These are phyloP conservation scores for Hippolais icterina DNA, from an alignment of 2,113 vertebrate genomes.

Conservation along the genomic window DNA sequence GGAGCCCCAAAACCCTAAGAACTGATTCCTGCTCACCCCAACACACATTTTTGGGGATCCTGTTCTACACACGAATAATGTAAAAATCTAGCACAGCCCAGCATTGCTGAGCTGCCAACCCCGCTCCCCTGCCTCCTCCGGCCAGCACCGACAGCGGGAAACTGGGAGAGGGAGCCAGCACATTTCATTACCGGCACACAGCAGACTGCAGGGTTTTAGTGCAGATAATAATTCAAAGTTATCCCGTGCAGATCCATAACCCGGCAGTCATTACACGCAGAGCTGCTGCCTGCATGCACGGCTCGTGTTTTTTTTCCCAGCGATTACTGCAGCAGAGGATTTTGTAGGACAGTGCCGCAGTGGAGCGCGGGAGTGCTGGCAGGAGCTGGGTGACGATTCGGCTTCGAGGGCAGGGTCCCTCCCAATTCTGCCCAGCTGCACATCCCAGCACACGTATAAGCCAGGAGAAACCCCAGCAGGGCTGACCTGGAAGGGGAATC, in stretches of 20 bases:
- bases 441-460: rapidly evolving
- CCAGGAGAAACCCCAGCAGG: neutral
- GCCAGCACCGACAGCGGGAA: neutral
- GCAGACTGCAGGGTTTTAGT: conserved; percentile 36
- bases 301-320: neutral
- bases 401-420: neutral
- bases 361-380: neutral
- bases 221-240: conserved; percentile 56
- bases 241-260: conserved; percentile 40
- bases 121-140: neutral
- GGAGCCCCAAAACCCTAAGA: rapidly evolving
- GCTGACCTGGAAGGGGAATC: neutral
- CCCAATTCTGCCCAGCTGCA: neutral
- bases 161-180: neutral
- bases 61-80: rapidly evolving
- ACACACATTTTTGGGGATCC: neutral
- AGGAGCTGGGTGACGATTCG: neutral
- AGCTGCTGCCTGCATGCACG: neutral
- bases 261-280: conserved; percentile 8
- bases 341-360: conserved; percentile 64
- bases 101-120: neutral
- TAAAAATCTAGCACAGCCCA: neutral
- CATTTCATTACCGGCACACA: neutral
- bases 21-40: neutral
- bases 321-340: conserved; percentile 38